phyloP scores from a whole-genome alignment of 1,140 invertebrate species.

The Notospermus geniculatus region DNA sequence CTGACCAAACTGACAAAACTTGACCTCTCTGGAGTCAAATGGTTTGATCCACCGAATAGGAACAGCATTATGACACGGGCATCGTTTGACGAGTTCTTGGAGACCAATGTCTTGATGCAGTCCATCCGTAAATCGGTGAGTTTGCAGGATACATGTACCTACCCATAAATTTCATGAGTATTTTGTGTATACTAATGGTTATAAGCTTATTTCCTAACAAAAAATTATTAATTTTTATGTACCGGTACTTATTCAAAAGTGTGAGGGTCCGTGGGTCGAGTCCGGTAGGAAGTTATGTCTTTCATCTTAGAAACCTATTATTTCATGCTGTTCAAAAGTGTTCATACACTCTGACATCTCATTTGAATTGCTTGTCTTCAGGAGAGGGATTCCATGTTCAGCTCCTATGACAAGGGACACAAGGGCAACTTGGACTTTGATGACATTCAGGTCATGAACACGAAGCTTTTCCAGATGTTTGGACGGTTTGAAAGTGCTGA shows the following conservation, averaged over 20 bases:
- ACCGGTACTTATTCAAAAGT: too few relatives aligned
- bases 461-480: conserved; percentile 8
- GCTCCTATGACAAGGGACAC: neutral
- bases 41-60: conserved; percentile 5
- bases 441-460: conserved; percentile 5
- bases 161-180: too few relatives aligned
- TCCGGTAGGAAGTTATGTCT: too few relatives aligned
- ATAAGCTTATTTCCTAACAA: too few relatives aligned
- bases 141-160: too few relatives aligned
- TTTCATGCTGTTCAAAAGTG: too few relatives aligned
- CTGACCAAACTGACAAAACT: conserved; percentile 17
- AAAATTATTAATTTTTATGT: too few relatives aligned
- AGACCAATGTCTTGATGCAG: neutral
- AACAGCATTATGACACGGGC: conserved; percentile 5
- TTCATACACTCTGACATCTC: neutral
- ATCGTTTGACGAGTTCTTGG: conserved; percentile 6
- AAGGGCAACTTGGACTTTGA: conserved; percentile 3
- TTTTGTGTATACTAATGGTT: too few relatives aligned
- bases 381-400: conserved; percentile 9
- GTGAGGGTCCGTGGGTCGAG: too few relatives aligned
- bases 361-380: neutral
- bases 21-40: conserved; percentile 14
- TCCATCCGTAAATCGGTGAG: too few relatives aligned
- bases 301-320: too few relatives aligned
- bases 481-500: neutral